Evolutionary conservation across 2,888 invertebrate species (phyloP).

Genomic region (Brachypalpus laphriformis): DNA sequence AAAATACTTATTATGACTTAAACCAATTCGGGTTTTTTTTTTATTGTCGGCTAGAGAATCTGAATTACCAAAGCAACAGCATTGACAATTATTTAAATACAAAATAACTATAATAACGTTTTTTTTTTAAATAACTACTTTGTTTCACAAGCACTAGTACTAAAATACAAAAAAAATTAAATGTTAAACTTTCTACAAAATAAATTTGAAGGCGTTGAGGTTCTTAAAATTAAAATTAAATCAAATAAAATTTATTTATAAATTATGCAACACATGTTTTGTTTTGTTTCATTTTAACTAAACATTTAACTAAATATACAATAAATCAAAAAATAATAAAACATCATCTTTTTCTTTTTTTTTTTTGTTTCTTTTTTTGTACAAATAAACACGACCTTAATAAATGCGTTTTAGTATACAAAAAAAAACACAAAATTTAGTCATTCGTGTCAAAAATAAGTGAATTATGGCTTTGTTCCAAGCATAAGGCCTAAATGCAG

Average conservation of each 20-base stretch:
- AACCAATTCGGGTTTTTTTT: neutral
- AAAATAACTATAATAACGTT: constrained; percentile 3
- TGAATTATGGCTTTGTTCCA: constrained; percentile 66
- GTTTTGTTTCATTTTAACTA: constrained; percentile 42
- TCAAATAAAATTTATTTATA: constrained; percentile 63
- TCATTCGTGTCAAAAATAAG: constrained; percentile 60
- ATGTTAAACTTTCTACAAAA: constrained; percentile 33
- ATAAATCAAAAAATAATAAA: constrained; percentile 36
- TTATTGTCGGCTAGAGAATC: neutral
- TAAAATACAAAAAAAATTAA: constrained; percentile 35
- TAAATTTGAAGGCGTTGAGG: constrained; percentile 28
- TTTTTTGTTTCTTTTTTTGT: constrained; percentile 14
- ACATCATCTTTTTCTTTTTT: constrained; percentile 3
- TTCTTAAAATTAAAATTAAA: constrained; percentile 40
- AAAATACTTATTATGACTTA: neutral
- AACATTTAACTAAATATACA: constrained; percentile 57
- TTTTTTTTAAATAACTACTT: constrained; percentile 30
- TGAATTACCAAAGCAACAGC: neutral
- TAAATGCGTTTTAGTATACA: constrained; percentile 56
- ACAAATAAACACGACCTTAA: constrained; percentile 31
- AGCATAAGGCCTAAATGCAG: constrained; percentile 62
- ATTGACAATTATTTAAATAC: neutral
- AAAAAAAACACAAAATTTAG: constrained; percentile 35
- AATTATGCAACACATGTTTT: constrained; percentile 66
- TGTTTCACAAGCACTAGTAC: constrained; percentile 30